A percentile compares a stretch with the other conserved stretches of the same genome.
Evolutionary conservation across 2,113 vertebrate genomes (phyloP).

Genomic region (Camelus bactrianus): DNA sequence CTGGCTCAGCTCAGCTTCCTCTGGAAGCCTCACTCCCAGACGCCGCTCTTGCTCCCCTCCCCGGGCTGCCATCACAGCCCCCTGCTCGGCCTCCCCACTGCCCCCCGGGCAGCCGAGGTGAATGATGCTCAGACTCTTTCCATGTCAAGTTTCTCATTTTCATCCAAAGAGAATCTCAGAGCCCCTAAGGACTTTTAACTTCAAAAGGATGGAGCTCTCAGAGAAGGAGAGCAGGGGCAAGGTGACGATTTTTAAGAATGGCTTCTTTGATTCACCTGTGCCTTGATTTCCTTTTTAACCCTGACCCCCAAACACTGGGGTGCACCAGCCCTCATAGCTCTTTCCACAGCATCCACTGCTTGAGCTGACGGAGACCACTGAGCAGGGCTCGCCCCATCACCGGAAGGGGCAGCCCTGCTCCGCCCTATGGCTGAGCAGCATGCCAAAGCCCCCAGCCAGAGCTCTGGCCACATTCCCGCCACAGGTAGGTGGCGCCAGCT

Average conservation of each 20-base stretch:
- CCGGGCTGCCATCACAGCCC: neutral
- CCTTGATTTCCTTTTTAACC: neutral
- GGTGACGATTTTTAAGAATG: neutral
- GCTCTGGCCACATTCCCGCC: neutral
- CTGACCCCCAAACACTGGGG: neutral
- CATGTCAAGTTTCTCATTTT: neutral
- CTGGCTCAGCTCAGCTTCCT: neutral
- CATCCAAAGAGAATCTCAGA: slow-evolving; percentile 1
- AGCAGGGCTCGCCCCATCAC: neutral
- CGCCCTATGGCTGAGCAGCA: neutral
- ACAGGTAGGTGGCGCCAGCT: neutral
- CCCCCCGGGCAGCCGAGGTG: neutral
- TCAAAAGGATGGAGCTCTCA: neutral
- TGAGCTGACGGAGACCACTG: neutral
- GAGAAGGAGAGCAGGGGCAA: neutral
- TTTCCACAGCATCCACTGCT: neutral
- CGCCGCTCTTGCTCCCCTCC: neutral
- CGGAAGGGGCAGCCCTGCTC: neutral
- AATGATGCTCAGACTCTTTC: neutral
- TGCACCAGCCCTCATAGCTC: neutral
- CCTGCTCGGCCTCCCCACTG: neutral
- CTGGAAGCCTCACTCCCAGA: neutral
- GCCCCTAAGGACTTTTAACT: neutral
- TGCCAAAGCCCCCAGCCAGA: neutral
- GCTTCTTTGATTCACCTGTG: neutral